Conservation (phyloP, 1,140 invertebrate species). For the Tribolium madens region DNA sequence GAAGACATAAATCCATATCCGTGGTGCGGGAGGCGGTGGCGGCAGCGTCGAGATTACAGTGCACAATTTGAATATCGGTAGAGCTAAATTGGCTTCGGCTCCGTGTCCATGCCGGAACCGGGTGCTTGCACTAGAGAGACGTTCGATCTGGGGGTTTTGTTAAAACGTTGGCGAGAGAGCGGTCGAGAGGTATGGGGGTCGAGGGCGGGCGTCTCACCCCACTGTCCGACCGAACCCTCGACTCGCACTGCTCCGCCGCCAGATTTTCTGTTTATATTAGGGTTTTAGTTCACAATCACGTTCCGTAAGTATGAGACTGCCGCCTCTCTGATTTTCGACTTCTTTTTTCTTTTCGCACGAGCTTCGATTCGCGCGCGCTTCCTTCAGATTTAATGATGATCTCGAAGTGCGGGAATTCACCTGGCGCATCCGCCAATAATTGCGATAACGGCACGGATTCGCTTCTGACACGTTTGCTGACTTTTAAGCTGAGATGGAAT, state of each 20-base stretch:
- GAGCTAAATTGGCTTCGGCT: slow-evolving; percentile 36
- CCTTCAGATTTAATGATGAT: slow-evolving; percentile 18
- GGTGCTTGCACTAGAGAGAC: slow-evolving; percentile 23
- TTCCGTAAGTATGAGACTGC: slow-evolving; percentile 36
- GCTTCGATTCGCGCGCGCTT: neutral
- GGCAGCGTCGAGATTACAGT: slow-evolving; percentile 25
- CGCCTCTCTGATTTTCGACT: slow-evolving; percentile 29
- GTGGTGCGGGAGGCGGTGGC: neutral
- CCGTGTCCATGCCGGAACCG: slow-evolving; percentile 36
- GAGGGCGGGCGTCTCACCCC: slow-evolving; percentile 13
- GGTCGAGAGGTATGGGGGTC: slow-evolving; percentile 21
- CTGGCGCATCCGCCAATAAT: slow-evolving; percentile 21
- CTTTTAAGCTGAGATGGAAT: neutral
- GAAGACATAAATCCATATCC: slow-evolving; percentile 37
- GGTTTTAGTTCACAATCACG: slow-evolving; percentile 46
- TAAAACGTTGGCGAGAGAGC: slow-evolving; percentile 33
- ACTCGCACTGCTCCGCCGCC: slow-evolving; percentile 26
- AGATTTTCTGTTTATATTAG: slow-evolving; percentile 45
- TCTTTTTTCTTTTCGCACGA: neutral
- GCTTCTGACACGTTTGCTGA: neutral
- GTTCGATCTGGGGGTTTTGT: slow-evolving; percentile 36
- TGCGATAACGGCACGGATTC: neutral
- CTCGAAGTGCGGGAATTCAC: slow-evolving; percentile 1
- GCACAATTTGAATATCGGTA: slow-evolving; percentile 33
- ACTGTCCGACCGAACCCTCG: slow-evolving; percentile 25